Conservation (phyloP, 2,113 vertebrate genomes). For the Piprites chloris region DNA sequence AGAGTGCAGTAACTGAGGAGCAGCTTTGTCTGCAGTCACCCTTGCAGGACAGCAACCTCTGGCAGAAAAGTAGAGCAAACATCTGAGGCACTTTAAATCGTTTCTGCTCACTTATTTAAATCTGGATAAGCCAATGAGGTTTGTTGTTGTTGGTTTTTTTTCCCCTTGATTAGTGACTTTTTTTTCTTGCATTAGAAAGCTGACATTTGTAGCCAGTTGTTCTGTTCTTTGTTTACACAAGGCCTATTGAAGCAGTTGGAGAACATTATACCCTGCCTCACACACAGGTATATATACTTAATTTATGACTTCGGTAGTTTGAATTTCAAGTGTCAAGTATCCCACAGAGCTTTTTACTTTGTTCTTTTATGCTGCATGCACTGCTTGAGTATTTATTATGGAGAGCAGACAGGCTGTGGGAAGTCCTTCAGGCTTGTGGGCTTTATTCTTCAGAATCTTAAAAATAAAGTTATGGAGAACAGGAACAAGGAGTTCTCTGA, state of each 20-base stretch:
- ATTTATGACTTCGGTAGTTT: conserved; percentile 42
- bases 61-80: not conserved
- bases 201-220: not conserved
- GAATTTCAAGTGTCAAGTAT: conserved; percentile 33
- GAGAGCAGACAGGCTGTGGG: not conserved
- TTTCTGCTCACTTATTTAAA: not conserved
- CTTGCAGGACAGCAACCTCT: not conserved
- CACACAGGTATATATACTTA: not conserved
- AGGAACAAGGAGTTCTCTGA: not conserved
- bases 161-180: not conserved
- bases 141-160: not conserved
- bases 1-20: not conserved
- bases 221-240: conserved; percentile 29
- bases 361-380: not conserved
- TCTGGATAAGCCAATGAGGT: not conserved
- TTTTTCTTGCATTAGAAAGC: not conserved
- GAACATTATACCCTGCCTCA: not conserved
- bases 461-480: not conserved
- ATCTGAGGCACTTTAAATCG: not conserved
- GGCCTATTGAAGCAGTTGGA: conserved; percentile 4
- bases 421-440: not conserved
- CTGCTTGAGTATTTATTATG: not conserved
- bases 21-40: not conserved
- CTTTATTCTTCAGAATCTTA: not conserved
- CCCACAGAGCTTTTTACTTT: conserved; percentile 12